phyloP scores from a whole-genome alignment of 2,113 vertebrate genomes.

The Pardalotus punctatus region DNA sequence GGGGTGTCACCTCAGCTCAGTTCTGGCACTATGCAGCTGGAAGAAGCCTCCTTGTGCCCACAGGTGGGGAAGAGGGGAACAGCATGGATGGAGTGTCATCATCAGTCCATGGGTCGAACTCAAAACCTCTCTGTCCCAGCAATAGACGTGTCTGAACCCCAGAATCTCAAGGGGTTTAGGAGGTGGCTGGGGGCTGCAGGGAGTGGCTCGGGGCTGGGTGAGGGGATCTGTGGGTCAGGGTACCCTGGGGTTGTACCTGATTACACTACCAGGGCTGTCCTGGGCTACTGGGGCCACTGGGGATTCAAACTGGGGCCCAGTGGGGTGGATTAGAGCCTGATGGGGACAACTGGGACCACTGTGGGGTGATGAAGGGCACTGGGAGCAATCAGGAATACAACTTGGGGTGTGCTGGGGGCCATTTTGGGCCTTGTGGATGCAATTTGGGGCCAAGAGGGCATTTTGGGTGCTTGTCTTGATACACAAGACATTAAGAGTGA shows the following conservation, averaged over 20 bases:
- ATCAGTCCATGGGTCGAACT: neutral
- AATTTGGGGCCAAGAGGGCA: neutral
- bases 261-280: neutral
- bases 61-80: neutral
- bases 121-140: neutral
- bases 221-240: neutral
- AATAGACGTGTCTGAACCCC: neutral
- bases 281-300: neutral
- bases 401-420: neutral
- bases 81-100: neutral
- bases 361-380: neutral
- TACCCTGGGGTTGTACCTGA: neutral
- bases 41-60: neutral
- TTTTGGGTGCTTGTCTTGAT: neutral
- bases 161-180: neutral
- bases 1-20: neutral
- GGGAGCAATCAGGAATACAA: neutral
- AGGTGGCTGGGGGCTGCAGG: neutral
- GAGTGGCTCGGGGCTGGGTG: rapidly evolving
- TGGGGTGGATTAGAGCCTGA: neutral
- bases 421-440: neutral
- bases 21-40: neutral
- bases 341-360: neutral
- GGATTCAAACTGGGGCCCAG: neutral
- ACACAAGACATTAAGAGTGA: neutral